phyloP scores from a whole-genome alignment of 2,113 vertebrate genomes.

The Barbus barbus region DNA sequence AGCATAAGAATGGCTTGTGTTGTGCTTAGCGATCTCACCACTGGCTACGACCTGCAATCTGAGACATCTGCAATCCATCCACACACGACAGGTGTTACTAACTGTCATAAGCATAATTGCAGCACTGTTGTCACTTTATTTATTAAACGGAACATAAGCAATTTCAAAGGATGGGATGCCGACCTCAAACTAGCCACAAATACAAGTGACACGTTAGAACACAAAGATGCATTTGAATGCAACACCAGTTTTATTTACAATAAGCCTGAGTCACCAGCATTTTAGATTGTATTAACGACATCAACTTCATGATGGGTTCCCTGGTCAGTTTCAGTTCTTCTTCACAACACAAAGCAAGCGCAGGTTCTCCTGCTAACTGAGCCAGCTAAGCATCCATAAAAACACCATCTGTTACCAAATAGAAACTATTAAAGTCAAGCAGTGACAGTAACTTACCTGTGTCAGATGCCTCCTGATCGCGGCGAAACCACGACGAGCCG shows the following conservation, averaged over 20 bases:
- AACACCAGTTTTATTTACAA: neutral
- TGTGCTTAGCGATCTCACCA: slow-evolving; percentile 63
- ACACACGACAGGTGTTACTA: neutral
- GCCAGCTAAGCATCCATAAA: neutral
- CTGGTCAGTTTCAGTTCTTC: neutral
- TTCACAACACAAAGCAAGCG: neutral
- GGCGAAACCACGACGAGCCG: slow-evolving; percentile 7
- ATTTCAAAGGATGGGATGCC: neutral
- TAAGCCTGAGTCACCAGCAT: neutral
- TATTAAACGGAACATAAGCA: neutral
- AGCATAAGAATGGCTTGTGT: slow-evolving; percentile 50
- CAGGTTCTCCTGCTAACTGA: neutral
- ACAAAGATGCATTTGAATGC: neutral
- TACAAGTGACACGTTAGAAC: neutral
- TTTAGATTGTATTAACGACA: neutral
- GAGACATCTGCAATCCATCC: neutral
- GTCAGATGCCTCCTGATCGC: neutral
- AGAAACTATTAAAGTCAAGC: neutral
- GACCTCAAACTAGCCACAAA: neutral
- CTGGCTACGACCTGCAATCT: slow-evolving; percentile 65
- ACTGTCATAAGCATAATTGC: neutral
- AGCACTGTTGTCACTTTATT: neutral
- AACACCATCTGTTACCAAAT: neutral
- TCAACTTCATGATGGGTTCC: neutral
- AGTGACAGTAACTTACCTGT: neutral